Evolutionary conservation across 2,797 vertebrate genomes (phyloP).

Genomic region (Schizopygopsis pylzovi): DNA sequence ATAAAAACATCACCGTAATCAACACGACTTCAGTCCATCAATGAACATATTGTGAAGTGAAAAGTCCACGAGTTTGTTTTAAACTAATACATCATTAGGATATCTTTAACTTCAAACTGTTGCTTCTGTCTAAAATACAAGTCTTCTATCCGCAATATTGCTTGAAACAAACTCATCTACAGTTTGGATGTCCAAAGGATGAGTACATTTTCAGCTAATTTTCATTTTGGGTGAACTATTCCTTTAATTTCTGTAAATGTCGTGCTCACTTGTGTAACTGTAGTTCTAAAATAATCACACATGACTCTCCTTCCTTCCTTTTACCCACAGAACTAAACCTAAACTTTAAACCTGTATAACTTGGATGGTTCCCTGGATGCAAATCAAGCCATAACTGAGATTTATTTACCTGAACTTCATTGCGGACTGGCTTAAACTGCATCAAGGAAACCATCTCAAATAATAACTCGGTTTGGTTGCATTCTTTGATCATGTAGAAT

Average conservation of each 20-base stretch:
- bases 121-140: not conserved
- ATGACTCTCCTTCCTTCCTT: not conserved
- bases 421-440: not conserved
- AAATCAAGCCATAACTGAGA: not conserved
- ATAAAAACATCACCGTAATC: not conserved
- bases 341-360: not conserved
- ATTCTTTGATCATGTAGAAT: not conserved
- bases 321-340: conserved; percentile 9
- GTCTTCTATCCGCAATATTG: not conserved
- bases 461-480: not conserved
- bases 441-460: not conserved
- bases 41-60: not conserved
- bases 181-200: not conserved
- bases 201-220: not conserved
- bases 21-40: not conserved
- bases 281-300: conserved; percentile 11
- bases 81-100: not conserved
- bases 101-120: not conserved
- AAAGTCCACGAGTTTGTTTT: not conserved
- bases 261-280: not conserved
- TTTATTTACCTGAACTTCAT: not conserved
- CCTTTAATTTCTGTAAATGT: not conserved
- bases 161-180: not conserved
- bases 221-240: not conserved
- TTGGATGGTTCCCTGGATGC: not conserved